Evolutionary conservation across 2,113 vertebrate species (phyloP), one percentile per base, ranked within the genome.

Genomic region (Labeo rohita): DNA sequence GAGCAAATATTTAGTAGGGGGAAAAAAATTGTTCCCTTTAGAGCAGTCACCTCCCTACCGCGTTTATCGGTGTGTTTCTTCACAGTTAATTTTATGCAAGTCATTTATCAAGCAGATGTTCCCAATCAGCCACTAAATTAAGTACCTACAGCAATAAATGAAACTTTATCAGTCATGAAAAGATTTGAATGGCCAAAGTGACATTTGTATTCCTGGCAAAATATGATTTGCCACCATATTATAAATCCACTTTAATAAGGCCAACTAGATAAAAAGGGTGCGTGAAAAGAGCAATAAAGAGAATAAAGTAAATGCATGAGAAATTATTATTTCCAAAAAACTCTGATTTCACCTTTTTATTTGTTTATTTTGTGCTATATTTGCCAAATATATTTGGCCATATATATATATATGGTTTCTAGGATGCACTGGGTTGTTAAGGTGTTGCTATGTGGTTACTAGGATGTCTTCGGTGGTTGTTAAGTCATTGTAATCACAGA

Each of bases 61-160:
- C 74, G 83, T 90, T 90, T 87, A 87, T 87, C 89, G 83, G 86
- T 88, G 89, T 92, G 91, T 92, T 90, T 90, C 84, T 86, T 90
- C 88, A 84, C 87, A 56, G 89, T 93, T 92, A 92, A 94, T 94
- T 93, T 89, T 91, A 93, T 91, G 90, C 91, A 89, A 92, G 88
- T 65, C 88, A 93, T 94, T 94, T 88, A 93, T 94, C 91, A 91
- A 88, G 59, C 93, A 93, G 91, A 91, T 94, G 93, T 92, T 94
- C 91, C 84, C 86, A 92, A 91, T 92, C 91, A 92, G 89, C 89
- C 68, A 88, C 59, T 75, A 89, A 90, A 94, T 93, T 89, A 93
- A 93, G 89, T 88, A 93, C 89, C 92, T 89, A 89, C 82, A 87
- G 86, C 91, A 88, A 90, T 92, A 91, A 93, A 92, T 89, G 86